Conservation (phyloP, 2,797 vertebrate species). For the Spinus olivaceus region DNA sequence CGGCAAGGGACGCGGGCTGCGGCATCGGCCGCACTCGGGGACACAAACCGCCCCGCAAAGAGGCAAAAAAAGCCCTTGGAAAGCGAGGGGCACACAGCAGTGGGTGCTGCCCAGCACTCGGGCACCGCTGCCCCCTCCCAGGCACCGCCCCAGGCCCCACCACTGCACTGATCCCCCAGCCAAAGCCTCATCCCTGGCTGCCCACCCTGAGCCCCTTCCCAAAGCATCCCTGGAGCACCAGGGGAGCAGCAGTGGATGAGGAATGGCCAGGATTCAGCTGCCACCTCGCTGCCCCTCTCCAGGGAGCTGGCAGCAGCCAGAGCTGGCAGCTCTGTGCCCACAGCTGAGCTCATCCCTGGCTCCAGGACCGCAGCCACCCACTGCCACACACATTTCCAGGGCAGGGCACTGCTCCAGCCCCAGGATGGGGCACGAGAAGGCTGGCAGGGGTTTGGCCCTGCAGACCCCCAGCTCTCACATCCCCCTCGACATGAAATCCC, state of each 20-base stretch:
- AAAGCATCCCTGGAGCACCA: background rate
- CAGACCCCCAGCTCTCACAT: background rate
- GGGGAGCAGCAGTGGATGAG: accelerated
- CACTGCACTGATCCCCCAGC: background rate
- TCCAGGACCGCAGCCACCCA: accelerated
- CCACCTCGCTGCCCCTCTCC: background rate
- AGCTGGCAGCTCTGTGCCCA: background rate
- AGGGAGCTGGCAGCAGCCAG: accelerated
- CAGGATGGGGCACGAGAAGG: background rate
- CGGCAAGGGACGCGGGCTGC: accelerated
- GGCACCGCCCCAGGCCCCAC: accelerated
- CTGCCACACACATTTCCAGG: background rate
- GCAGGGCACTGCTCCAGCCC: background rate
- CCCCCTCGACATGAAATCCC: background rate
- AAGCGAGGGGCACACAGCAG: accelerated
- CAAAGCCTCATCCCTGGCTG: background rate
- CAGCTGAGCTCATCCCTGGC: background rate
- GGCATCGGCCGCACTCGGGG: accelerated
- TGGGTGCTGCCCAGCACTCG: accelerated
- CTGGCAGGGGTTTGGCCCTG: background rate
- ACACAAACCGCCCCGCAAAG: background rate
- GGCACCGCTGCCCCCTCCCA: accelerated
- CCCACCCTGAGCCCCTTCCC: background rate
- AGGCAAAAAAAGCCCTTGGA: background rate
- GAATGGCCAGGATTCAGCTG: accelerated